Percentiles rank a stretch among this genome's conserved stretches.
phyloP scores from a whole-genome alignment of 2,113 vertebrate genomes.

The Pterocles orientalis region DNA sequence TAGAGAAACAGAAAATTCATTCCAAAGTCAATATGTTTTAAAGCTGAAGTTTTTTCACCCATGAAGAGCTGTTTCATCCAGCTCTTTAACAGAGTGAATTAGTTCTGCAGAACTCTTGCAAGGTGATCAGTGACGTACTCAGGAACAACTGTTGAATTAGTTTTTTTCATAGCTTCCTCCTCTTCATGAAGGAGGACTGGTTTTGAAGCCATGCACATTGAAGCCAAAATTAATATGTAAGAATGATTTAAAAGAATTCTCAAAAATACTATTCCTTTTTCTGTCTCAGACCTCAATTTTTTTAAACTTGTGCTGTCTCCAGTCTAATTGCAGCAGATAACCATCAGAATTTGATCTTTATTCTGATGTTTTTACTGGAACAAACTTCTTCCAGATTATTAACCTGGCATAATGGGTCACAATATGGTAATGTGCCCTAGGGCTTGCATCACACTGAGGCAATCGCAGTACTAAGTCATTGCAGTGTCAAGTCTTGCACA shows the following conservation, averaged over 20 bases:
- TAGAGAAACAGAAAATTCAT: not conserved
- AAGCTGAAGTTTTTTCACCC: not conserved
- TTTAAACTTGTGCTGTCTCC: not conserved
- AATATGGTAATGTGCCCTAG: not conserved
- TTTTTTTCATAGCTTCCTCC: not conserved
- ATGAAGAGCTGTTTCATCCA: not conserved
- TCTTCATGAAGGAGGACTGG: not conserved
- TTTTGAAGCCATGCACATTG: not conserved
- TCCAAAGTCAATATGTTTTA: not conserved
- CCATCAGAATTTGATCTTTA: not conserved
- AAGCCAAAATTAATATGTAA: not conserved
- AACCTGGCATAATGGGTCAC: not conserved
- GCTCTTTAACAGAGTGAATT: not conserved
- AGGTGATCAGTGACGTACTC: not conserved
- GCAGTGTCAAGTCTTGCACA: not conserved
- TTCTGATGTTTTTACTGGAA: not conserved
- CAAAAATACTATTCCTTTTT: not conserved
- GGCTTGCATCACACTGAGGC: not conserved
- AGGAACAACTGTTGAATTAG: not conserved
- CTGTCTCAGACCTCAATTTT: not conserved
- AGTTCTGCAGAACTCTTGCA: not conserved
- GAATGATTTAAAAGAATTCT: not conserved
- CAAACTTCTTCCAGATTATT: not conserved
- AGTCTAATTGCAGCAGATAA: not conserved
- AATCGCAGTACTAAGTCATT: not conserved